These are phyloP conservation scores for Athalia cordata DNA, from an alignment of 2,888 invertebrate species.

Conservation along the genomic window DNA sequence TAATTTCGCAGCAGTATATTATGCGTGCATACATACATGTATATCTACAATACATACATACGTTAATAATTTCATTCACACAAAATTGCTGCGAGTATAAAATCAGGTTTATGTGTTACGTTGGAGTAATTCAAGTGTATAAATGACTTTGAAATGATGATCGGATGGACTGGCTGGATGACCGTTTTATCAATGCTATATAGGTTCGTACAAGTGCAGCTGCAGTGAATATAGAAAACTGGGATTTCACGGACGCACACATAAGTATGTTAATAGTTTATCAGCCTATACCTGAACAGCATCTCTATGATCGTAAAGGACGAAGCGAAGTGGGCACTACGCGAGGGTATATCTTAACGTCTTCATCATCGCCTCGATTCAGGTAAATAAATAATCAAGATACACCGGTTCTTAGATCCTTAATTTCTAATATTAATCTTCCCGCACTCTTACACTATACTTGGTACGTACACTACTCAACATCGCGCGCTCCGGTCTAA, in stretches of 20 bases:
- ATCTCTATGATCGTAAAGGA: conserved; percentile 20
- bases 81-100: no score
- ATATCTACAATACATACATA: no score
- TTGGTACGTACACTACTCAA: background rate
- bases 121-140: no score
- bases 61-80: no score
- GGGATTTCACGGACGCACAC: background rate
- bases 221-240: no score
- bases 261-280: background rate
- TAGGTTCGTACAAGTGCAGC: no score
- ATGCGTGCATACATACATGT: no score
- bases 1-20: no score
- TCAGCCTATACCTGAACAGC: background rate
- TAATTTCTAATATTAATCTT: background rate
- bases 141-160: no score
- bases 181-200: no score
- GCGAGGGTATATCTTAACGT: conserved; percentile 24
- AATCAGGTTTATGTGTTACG: no score
- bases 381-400: conserved; percentile 17
- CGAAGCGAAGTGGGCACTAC: background rate
- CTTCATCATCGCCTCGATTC: conserved; percentile 21
- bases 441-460: background rate
- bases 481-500: background rate
- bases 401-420: conserved; percentile 19
- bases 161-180: no score